Base-by-base conservation (phyloP, 1,140 invertebrate genomes). In the Brachionus rubens region DNA sequence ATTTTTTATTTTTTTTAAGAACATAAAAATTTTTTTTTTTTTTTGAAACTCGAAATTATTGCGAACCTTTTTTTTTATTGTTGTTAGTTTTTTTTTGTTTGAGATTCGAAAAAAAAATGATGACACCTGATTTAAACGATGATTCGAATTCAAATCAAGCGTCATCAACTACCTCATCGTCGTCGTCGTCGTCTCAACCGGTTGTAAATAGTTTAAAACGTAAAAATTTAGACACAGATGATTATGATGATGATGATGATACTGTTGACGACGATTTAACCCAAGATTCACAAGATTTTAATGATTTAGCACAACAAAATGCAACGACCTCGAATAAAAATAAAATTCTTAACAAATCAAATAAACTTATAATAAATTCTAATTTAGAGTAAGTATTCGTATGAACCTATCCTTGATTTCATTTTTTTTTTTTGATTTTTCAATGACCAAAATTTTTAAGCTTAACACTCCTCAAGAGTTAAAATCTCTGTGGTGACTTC, bases 121-220 rank as follows among this genome's bases (percentile, higher is more conserved):
- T 65, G 59, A 65, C 59, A 43, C 59, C 59, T 19, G 59, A 65
- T 41, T 28, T 65, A 5, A 65, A 65, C 59, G 59, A 65, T 21
- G 59, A 65, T 28, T 65, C 59, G 40, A 65, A 65, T 28, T 65
- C 59, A 21, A 65, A 65, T 26, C 40, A 41, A 65, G 24, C 33
- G 19, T 65, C 59, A n/a, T 7, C 19, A 19, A 21, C 59, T 14
- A 46, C 4, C 14, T 46, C 43, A 3, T 14, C 9, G 3, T 10
- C 30, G 2, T 19, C 40, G 4, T 30, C 36, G 4, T 21, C 24
- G 14, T 12, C 14, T 24, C 59, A 65, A 43, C 36, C 33, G 40
- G 19, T 41, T 65, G 59, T 43, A 65, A 65, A 43, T 65, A 65
- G 43, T 24, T 41, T 65, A 12, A 65, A 65, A 24, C 59, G 59